Conservation (phyloP, 1,140 invertebrate genomes). For the Tribolium madens region DNA sequence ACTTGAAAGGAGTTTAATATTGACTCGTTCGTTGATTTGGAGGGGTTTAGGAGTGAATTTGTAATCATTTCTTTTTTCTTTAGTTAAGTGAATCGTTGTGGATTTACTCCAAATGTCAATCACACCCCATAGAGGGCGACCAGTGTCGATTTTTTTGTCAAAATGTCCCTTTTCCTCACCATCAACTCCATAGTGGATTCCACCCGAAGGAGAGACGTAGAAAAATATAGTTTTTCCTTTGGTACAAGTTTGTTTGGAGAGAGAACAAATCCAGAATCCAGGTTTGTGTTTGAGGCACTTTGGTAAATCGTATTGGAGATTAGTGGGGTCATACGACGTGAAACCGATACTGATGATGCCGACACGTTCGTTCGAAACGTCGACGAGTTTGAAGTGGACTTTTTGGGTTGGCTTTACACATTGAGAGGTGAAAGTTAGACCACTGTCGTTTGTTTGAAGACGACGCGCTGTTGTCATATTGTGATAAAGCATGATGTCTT, state of each 20-base stretch:
- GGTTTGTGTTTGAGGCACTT: not conserved
- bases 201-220: not conserved
- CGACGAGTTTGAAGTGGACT: not conserved
- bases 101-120: not conserved
- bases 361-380: not conserved
- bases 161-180: not conserved
- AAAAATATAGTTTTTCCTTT: not conserved
- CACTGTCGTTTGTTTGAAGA: not conserved
- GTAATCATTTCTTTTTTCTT: not conserved
- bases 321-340: constrained; percentile 1
- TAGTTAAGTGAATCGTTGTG: not conserved
- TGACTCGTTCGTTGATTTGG: not conserved
- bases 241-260: not conserved
- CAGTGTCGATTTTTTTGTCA: not conserved
- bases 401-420: not conserved
- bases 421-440: not conserved
- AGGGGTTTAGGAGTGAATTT: not conserved
- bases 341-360: constrained; percentile 3
- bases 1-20: not conserved
- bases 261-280: constrained; percentile 4
- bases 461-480: not conserved
- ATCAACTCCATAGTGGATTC: not conserved
- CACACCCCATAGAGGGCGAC: not conserved
- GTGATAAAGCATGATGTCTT: not conserved
- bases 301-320: not conserved